Conservation (phyloP, 1,140 invertebrate species). For the Sminthurides bifidus region DNA sequence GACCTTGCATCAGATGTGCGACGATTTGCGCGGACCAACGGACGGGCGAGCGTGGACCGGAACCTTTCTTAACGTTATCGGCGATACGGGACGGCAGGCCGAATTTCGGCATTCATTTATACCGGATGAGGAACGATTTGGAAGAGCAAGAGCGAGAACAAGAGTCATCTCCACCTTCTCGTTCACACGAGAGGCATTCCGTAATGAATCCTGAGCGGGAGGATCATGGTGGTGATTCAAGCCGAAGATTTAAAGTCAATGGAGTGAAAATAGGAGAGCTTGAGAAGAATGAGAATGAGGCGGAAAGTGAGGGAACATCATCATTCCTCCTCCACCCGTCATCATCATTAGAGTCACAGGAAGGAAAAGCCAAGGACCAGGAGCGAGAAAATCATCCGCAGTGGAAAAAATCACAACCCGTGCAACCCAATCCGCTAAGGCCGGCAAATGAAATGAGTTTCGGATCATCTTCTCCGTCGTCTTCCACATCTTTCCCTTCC, state of each 20-base stretch:
- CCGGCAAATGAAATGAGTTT: too few species aligned
- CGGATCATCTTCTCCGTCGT: too few species aligned
- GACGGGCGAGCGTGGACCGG: constrained; percentile 63
- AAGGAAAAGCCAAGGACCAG: too few species aligned
- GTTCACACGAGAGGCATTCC: neutral
- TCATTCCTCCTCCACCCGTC: too few species aligned
- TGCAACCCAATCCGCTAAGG: too few species aligned
- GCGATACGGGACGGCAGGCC: constrained; percentile 59
- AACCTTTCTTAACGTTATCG: constrained; percentile 70
- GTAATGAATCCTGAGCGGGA: neutral
- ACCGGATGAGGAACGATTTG: constrained; percentile 4
- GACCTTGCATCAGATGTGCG: constrained; percentile 74
- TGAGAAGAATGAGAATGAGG: neutral
- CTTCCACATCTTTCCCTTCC: too few species aligned
- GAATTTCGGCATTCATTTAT: constrained; percentile 62
- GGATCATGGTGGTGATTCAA: neutral
- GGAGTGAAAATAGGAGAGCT: neutral
- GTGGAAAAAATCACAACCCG: too few species aligned
- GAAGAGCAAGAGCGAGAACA: neutral
- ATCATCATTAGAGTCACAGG: too few species aligned
- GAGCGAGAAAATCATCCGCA: too few species aligned
- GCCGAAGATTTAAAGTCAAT: neutral
- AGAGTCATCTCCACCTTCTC: neutral
- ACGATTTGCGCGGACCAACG: constrained; percentile 87
- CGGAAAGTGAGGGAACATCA: neutral